Evolutionary conservation across 2,797 vertebrate species (phyloP).

Genomic region (Lutjanus campechanus): DNA sequence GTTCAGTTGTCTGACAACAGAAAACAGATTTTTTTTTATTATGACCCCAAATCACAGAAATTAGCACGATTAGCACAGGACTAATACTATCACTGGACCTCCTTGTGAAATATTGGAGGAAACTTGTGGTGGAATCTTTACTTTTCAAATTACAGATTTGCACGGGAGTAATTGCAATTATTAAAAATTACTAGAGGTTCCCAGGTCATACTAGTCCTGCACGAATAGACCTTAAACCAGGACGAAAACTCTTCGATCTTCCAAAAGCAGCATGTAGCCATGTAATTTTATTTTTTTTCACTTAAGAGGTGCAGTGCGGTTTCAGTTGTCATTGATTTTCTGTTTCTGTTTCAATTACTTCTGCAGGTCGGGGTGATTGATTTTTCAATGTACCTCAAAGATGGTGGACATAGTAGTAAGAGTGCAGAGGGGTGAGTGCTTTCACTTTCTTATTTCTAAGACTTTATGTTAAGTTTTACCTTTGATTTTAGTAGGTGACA

Average conservation of each 20-base stretch:
- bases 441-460: background rate
- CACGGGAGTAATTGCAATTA: no score
- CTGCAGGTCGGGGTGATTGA: constrained; percentile 98
- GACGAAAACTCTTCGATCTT: no score
- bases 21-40: no score
- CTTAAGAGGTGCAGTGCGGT: background rate
- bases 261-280: background rate
- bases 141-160: no score
- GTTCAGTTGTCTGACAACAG: no score
- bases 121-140: no score
- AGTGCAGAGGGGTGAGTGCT: constrained; percentile 93
- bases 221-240: background rate
- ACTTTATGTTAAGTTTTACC: background rate
- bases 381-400: constrained; percentile 99
- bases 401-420: constrained; percentile 94
- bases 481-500: background rate
- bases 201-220: no score
- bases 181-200: no score
- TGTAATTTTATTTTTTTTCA: background rate
- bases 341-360: background rate
- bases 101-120: no score
- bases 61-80: no score
- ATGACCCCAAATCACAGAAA: no score
- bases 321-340: constrained; percentile 5
- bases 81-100: no score